phyloP scores from a whole-genome alignment of 1,140 invertebrate species.

The Drosophila subpulchrella region DNA sequence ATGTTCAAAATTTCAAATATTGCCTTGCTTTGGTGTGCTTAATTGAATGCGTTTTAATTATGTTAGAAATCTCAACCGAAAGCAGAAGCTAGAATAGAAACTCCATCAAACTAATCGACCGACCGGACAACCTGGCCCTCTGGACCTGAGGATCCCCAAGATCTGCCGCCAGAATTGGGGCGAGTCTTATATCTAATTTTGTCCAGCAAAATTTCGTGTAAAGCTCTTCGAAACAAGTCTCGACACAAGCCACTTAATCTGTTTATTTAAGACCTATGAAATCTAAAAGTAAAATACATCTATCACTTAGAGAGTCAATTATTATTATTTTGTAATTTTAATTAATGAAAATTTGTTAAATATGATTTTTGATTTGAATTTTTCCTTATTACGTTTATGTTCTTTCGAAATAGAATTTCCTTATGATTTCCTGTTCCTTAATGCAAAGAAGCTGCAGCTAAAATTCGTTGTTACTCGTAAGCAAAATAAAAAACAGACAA shows the following conservation, averaged over 20 bases:
- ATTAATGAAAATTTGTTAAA: slow-evolving; percentile 49
- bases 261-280: slow-evolving; percentile 38
- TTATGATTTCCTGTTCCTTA: slow-evolving; percentile 77
- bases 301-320: slow-evolving; percentile 52
- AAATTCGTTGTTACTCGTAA: slow-evolving; percentile 66
- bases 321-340: slow-evolving; percentile 59
- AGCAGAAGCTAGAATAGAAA: slow-evolving; percentile 47
- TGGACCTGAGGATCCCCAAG: slow-evolving; percentile 9
- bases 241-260: slow-evolving; percentile 34
- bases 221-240: slow-evolving; percentile 46
- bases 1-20: slow-evolving; percentile 33
- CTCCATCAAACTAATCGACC: slow-evolving; percentile 21
- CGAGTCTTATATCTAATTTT: slow-evolving; percentile 69
- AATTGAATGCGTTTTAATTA: slow-evolving; percentile 82
- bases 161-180: slow-evolving; percentile 48
- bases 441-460: slow-evolving; percentile 71
- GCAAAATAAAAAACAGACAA: slow-evolving; percentile 31
- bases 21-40: slow-evolving; percentile 78
- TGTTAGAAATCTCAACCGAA: slow-evolving; percentile 77
- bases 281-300: slow-evolving; percentile 25
- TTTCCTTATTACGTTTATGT: slow-evolving; percentile 66
- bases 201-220: slow-evolving; percentile 67
- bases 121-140: slow-evolving; percentile 11
- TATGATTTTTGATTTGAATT: slow-evolving; percentile 58
- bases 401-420: slow-evolving; percentile 75